phyloP scores from a whole-genome alignment of 2,113 vertebrate species.

The Todiramphus chloris region DNA sequence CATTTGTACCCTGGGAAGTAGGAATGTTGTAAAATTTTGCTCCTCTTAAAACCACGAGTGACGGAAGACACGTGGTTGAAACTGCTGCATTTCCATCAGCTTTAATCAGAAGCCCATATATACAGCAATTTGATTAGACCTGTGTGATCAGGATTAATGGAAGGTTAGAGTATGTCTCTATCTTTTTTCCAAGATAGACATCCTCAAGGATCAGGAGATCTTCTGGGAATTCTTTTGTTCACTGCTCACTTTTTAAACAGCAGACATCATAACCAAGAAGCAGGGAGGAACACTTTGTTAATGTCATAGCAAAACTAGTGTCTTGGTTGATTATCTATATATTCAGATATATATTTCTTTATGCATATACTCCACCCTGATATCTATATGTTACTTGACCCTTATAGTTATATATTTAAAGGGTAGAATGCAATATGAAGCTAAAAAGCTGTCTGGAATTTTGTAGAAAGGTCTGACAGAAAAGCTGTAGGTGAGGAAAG shows the following conservation, averaged over 20 bases:
- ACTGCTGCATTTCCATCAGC: background rate
- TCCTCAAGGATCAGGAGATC: background rate
- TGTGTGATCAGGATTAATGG: background rate
- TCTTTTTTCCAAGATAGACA: background rate
- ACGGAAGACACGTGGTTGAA: background rate
- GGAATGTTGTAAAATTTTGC: background rate
- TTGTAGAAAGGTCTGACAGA: background rate
- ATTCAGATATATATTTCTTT: background rate
- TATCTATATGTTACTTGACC: background rate
- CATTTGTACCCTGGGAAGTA: background rate
- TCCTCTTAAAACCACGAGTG: background rate
- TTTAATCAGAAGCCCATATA: background rate
- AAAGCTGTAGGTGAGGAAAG: background rate
- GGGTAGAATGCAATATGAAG: background rate
- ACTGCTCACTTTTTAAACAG: background rate
- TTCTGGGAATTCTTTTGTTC: background rate
- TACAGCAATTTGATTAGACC: background rate
- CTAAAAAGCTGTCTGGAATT: background rate
- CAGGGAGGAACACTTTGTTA: background rate
- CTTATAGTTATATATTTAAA: background rate
- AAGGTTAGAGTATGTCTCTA: background rate
- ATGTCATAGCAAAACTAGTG: background rate
- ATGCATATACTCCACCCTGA: background rate
- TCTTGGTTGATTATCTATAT: background rate
- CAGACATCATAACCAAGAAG: background rate